Conservation (phyloP, 2,888 invertebrate genomes). For the Drosophila algonquin region DNA sequence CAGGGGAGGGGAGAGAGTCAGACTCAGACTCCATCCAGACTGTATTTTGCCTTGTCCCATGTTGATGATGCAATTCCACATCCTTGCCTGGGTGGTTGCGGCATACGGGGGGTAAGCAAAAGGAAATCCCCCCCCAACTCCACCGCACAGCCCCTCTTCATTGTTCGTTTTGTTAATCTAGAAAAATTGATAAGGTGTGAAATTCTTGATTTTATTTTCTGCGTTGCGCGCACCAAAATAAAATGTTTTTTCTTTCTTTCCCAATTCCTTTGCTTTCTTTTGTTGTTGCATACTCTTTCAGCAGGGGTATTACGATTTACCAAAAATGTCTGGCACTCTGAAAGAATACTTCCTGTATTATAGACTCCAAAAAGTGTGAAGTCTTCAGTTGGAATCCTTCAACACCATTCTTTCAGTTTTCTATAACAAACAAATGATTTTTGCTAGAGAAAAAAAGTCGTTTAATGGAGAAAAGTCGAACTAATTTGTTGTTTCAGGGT, state of each 20-base stretch:
- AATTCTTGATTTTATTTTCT: conserved; percentile 79
- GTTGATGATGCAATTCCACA: conserved; percentile 61
- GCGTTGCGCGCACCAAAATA: conserved; percentile 52
- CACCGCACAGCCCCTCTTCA: conserved; percentile 10
- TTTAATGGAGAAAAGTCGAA: too few relatives aligned
- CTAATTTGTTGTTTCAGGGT: neutral
- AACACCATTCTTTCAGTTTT: too few relatives aligned
- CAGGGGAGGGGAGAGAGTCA: conserved; percentile 16
- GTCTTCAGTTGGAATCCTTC: too few relatives aligned
- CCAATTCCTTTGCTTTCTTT: neutral
- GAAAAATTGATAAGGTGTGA: conserved; percentile 80
- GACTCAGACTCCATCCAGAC: too few relatives aligned
- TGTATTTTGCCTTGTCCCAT: neutral
- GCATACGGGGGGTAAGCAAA: too few relatives aligned
- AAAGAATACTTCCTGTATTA: too few relatives aligned
- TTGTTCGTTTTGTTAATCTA: conserved; percentile 69
- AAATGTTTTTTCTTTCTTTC: conserved; percentile 57
- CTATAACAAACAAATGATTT: too few relatives aligned
- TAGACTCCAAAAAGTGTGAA: too few relatives aligned
- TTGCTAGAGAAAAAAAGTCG: too few relatives aligned
- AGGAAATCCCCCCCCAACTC: too few relatives aligned
- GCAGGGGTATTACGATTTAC: neutral
- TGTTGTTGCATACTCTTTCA: neutral
- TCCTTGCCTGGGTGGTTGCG: conserved; percentile 35
- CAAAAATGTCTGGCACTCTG: too few relatives aligned